Conservation (phyloP, 2,113 vertebrate genomes). For the Scolopax mira region DNA sequence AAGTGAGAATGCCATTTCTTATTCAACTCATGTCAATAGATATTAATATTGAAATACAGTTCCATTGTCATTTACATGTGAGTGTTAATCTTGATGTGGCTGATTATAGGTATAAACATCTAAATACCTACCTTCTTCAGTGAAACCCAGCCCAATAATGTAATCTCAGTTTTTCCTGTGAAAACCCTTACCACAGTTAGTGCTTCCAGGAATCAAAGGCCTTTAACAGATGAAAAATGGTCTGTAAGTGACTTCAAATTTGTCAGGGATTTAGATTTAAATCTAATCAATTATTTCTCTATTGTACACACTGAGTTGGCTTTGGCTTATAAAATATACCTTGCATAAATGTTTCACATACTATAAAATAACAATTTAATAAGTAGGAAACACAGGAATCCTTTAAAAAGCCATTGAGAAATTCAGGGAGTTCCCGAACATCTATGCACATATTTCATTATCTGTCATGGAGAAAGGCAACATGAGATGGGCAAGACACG, state of each 20-base stretch:
- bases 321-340: not conserved
- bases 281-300: not conserved
- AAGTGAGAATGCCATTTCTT: not conserved
- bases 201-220: not conserved
- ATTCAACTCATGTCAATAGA: not conserved
- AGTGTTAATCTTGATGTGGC: not conserved
- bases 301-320: not conserved
- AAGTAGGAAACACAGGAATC: not conserved
- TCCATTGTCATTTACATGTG: not conserved
- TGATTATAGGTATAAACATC: not conserved
- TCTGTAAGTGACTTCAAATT: not conserved
- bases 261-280: not conserved
- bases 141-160: not conserved
- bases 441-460: not conserved
- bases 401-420: not conserved
- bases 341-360: not conserved
- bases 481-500: rapidly evolving
- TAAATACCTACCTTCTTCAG: not conserved
- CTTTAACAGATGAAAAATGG: not conserved
- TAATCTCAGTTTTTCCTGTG: not conserved
- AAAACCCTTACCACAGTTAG: not conserved
- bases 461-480: not conserved
- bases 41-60: not conserved
- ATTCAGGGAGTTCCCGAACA: not conserved
- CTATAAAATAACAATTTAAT: not conserved